A percentile compares a stretch with the other conserved stretches of the same genome.
These are phyloP conservation scores for Melitaea athalia DNA, from an alignment of 2,888 invertebrate species.

Conservation along the genomic window DNA sequence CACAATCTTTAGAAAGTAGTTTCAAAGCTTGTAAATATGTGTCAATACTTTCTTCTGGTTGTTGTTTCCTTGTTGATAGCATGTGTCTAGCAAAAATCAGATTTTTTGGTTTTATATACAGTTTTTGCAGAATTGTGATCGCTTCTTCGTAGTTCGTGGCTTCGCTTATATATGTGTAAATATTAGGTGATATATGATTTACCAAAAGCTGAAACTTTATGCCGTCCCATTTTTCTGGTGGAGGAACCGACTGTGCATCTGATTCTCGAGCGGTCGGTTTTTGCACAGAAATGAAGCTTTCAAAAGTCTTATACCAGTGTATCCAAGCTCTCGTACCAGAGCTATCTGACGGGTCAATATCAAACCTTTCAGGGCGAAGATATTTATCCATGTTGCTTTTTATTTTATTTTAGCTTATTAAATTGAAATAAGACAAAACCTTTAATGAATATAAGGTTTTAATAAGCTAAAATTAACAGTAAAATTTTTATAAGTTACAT, in stretches of 20 bases:
- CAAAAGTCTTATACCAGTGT: background rate
- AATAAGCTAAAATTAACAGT: no score
- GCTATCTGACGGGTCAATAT: background rate
- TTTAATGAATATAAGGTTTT: no score
- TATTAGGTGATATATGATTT: background rate
- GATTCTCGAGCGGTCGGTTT: no score
- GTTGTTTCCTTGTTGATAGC: background rate
- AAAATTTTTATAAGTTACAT: no score
- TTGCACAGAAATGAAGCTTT: background rate
- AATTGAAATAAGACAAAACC: no score
- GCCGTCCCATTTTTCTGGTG: no score
- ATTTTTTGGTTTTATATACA: background rate
- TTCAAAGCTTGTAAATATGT: background rate
- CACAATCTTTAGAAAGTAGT: no score
- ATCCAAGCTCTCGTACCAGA: background rate
- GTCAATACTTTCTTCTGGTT: background rate
- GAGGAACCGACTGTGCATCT: background rate
- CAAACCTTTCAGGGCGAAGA: no score
- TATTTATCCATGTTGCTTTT: no score
- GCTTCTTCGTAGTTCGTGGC: background rate
- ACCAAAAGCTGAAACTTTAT: background rate
- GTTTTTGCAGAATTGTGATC: background rate
- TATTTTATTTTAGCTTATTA: no score
- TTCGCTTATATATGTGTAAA: background rate
- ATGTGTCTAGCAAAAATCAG: background rate